Base-by-base conservation (phyloP, 2,113 vertebrate genomes). In the Cacatua alba region DNA sequence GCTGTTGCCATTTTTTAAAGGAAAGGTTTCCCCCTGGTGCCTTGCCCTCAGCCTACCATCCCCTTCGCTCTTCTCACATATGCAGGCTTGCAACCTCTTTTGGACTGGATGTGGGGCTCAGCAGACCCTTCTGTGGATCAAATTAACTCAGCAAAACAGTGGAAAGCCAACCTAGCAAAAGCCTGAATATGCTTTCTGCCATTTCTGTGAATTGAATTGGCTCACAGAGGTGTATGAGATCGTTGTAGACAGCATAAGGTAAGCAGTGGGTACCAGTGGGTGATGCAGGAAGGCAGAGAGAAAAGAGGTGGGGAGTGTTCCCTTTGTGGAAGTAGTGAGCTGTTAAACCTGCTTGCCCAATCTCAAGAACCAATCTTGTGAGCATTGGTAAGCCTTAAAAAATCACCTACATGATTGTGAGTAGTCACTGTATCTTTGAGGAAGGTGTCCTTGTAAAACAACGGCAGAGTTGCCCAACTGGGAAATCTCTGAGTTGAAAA, bases 1-100 rank as follows among this genome's bases (percentile, higher is more conserved):
- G 3, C 25, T 76, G 9, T 63, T 71, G 31, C 11, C 6, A 43
- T 0, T 75, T 82, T 86, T 69, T 23, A 60, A n/a, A n/a, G 48
- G 13, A 44, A 19, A 10, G 19, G 3, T 3, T 82, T 90, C 24
- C 8, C 5, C 8, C 11, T 52, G 18, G 8, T 65, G 9, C 10
- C 6, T 11, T 90, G 51, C 19, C 7, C 31, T 82, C 14, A 44
- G 24, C 37, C 16, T 0, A 0, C 24, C 5, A 1, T 55, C 11
- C 14, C 3, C 9, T 86, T 75, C 33, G 10, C 13, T 70, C 23
- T 63, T 75, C 35, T 70, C 31, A 26, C 3, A 1, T 59, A 2
- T 28, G 6, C 53, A 37, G 43, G 21, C 10, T 85, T 71, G 37
- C 0, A 0, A 3, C n/a, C 17, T 70, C 52, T 62, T 46, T 59